Conservation (phyloP, 2,888 invertebrate species). For the Elaeidobius kamerunicus region DNA sequence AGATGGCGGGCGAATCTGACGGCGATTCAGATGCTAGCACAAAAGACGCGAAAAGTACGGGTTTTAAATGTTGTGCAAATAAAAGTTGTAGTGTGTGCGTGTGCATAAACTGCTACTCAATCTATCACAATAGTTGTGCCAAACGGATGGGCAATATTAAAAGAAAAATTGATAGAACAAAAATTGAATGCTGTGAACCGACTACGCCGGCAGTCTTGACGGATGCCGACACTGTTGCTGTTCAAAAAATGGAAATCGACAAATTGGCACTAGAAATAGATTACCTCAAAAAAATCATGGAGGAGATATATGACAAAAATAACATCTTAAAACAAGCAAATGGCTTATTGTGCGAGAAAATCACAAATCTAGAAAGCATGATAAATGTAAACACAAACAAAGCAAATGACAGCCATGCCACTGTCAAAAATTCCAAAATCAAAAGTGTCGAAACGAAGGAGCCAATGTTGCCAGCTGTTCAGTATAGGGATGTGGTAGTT, state of each 20-base stretch:
- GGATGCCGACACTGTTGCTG: background rate
- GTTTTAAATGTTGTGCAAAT: background rate
- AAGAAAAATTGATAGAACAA: background rate
- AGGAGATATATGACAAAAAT: background rate
- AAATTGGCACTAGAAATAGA: background rate
- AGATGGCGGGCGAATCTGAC: no score
- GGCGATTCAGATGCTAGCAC: no score
- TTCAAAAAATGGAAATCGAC: background rate
- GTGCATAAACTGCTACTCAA: slow-evolving; percentile 1
- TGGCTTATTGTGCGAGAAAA: background rate
- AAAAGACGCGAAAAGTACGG: no score
- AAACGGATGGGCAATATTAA: background rate
- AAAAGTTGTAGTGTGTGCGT: slow-evolving; percentile 1
- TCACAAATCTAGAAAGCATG: background rate
- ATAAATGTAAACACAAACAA: background rate
- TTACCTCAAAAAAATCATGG: background rate
- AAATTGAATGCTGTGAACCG: background rate
- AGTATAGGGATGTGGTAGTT: no score
- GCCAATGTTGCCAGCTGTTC: no score
- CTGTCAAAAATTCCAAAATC: no score
- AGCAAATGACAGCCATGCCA: background rate
- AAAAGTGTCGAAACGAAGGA: no score
- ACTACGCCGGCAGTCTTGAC: background rate
- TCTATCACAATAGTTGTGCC: slow-evolving; percentile 1
- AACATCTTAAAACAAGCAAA: no score